Percentiles rank a stretch among this genome's conserved stretches.
Evolutionary conservation across 2,888 invertebrate genomes (phyloP).

Genomic region (Metopia argyrocephala): DNA sequence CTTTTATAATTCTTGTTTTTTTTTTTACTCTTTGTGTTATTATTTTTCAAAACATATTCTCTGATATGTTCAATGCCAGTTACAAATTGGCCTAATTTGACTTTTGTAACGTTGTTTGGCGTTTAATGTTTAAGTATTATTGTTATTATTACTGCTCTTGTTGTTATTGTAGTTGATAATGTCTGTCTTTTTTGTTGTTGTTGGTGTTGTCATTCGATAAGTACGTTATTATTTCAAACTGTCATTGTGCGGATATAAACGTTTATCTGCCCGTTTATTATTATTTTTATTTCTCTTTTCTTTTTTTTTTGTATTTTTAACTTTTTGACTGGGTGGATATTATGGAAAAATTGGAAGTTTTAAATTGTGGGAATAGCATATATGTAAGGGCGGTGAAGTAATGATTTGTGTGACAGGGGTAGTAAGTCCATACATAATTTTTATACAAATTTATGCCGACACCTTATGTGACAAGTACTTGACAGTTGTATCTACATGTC

Average conservation of each 20-base stretch:
- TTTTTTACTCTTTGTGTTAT: background rate
- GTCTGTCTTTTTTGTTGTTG: slow-evolving; percentile 24
- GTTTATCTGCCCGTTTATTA: slow-evolving; percentile 57
- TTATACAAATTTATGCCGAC: slow-evolving; percentile 60
- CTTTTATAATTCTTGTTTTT: no score
- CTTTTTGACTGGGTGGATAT: background rate
- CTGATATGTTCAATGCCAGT: slow-evolving; percentile 60
- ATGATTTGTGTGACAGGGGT: no score
- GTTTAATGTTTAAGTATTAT: slow-evolving; percentile 60
- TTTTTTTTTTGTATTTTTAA: background rate
- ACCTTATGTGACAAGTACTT: slow-evolving; percentile 62
- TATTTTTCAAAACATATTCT: slow-evolving; percentile 10
- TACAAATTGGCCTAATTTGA: slow-evolving; percentile 70
- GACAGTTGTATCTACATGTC: slow-evolving; percentile 61
- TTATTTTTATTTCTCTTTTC: slow-evolving; percentile 4
- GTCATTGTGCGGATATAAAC: slow-evolving; percentile 62
- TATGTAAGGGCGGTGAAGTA: no score
- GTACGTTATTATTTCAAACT: slow-evolving; percentile 64
- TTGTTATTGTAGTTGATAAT: slow-evolving; percentile 29
- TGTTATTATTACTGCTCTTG: slow-evolving; percentile 19
- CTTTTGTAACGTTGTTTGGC: slow-evolving; percentile 66
- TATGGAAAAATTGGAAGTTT: background rate
- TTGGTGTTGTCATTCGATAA: slow-evolving; percentile 56
- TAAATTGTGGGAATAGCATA: background rate
- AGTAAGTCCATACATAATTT: slow-evolving; percentile 43